These are phyloP conservation scores for Andricus grossulariae DNA, from an alignment of 1,140 invertebrate genomes.

Conservation along the genomic window DNA sequence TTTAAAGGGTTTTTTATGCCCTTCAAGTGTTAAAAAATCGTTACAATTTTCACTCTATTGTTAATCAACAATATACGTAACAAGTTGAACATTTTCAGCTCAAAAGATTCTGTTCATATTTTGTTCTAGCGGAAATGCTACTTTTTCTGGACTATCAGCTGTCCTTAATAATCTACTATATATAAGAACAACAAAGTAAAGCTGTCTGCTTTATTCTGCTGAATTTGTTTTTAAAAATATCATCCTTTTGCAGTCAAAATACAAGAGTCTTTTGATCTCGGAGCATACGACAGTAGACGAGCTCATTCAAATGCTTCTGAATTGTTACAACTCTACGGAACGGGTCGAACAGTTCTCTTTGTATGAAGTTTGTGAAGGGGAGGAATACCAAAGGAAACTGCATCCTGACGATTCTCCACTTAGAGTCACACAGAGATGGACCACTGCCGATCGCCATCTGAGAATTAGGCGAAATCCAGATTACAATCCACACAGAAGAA, in stretches of 20 bases:
- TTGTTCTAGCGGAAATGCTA: no score
- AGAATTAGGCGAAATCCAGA: conserved; percentile 86
- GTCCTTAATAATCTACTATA: no score
- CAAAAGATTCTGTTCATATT: no score
- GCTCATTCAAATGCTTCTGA: conserved; percentile 88
- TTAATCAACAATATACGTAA: no score
- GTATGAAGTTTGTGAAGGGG: conserved; percentile 85
- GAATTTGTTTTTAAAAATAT: conserved; percentile 31
- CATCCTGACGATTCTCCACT: conserved; percentile 90
- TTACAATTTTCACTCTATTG: no score
- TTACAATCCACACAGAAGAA: conserved; percentile 81
- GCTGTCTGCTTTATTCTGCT: background rate
- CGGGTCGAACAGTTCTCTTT: conserved; percentile 90
- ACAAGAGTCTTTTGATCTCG: conserved; percentile 93
- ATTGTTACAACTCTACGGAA: conserved; percentile 90
- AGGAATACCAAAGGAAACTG: conserved; percentile 90
- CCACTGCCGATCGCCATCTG: conserved; percentile 83
- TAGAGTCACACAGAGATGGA: conserved; percentile 88
- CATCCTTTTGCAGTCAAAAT: conserved; percentile 83
- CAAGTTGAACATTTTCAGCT: no score
- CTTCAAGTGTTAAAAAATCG: no score
- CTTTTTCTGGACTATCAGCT: no score
- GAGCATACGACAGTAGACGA: conserved; percentile 93
- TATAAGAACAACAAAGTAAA: no score
- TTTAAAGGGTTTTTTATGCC: no score